Conservation (phyloP, 2,888 invertebrate genomes). For the Trisateles emortualis region DNA sequence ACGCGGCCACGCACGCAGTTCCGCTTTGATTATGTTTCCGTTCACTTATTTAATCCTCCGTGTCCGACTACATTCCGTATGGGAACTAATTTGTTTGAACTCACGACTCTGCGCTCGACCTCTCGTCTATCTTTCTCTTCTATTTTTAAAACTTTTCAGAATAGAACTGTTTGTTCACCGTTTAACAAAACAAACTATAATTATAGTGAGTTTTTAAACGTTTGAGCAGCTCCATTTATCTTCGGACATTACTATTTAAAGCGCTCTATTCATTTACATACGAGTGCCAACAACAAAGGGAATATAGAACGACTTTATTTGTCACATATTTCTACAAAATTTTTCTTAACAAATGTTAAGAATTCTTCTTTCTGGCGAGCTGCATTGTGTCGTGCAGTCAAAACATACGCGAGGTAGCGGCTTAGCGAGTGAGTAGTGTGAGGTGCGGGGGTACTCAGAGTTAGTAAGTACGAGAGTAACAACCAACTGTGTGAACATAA, state of each 20-base stretch:
- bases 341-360: conserved; percentile 10
- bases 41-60: conserved; percentile 10
- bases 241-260: conserved; percentile 16
- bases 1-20: conserved; percentile 8
- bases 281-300: background rate
- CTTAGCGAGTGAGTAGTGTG: conserved; percentile 12
- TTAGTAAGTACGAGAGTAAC: conserved; percentile 7
- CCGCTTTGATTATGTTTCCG: conserved; percentile 11
- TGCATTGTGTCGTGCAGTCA: conserved; percentile 16
- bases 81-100: conserved; percentile 11
- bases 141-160: conserved; percentile 31
- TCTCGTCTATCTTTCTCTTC: conserved; percentile 14
- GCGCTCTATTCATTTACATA: conserved; percentile 12
- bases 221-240: conserved; percentile 29
- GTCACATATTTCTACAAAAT: conserved; percentile 14
- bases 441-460: too few relatives aligned
- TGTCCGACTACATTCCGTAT: conserved; percentile 6
- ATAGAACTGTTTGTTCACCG: conserved; percentile 22
- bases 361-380: conserved; percentile 7
- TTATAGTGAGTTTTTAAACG: conserved; percentile 20
- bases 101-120: conserved; percentile 6
- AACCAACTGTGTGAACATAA: conserved; percentile 17
- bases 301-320: conserved; percentile 14
- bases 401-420: conserved; percentile 28
- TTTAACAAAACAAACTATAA: conserved; percentile 32